Evolutionary conservation across 2,113 vertebrate species (phyloP), one percentile per base, ranked within the genome.

Genomic region (Gymnocephalus cernua): DNA sequence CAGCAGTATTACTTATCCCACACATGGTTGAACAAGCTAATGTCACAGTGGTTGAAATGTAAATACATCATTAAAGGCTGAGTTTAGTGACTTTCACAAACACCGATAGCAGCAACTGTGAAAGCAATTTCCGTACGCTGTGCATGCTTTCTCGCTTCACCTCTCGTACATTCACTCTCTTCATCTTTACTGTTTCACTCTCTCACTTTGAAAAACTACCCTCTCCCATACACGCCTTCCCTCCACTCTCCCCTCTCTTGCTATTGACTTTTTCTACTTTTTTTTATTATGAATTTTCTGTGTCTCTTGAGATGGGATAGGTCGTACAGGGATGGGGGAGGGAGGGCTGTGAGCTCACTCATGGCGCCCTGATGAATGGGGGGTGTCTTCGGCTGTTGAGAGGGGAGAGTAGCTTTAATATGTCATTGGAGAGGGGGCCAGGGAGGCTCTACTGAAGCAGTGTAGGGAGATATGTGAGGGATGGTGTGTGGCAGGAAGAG

Each of bases 321-420:
- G 16, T 48, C 18, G 73, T 74, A 73, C 44, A 51, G 58, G 64
- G 61, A 64, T 58, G 19, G 53, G 41, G 21, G 47, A 59, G 68
- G 76, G 57, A 56, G 79, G 53, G 74, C 44, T 76, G 75, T 50
- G 59, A 86, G 86, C 78, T 88, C 83, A 81, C 80, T 89, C 86
- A 77, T 44, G 73, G 76, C 27, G 80, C 57, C 66, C 86, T 94
- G 93, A 95, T 93, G 92, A 93, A 95, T 93, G 91, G 86, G 80
- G 77, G 74, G 84, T 86, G 89, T 91, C 88, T 89, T 67, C 64
- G 35, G 80, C 84, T 88, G 86, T 87, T 77, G 91, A 88, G 86
- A 88, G 86, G 82, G 77, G 88, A 91, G 89, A 92, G 87, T 70
- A 70, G 86, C 72, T 92, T 92, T 92, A 89, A 93, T 91, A 90